Conservation (phyloP, 2,888 invertebrate species). For the Latrodectus hesperus region DNA sequence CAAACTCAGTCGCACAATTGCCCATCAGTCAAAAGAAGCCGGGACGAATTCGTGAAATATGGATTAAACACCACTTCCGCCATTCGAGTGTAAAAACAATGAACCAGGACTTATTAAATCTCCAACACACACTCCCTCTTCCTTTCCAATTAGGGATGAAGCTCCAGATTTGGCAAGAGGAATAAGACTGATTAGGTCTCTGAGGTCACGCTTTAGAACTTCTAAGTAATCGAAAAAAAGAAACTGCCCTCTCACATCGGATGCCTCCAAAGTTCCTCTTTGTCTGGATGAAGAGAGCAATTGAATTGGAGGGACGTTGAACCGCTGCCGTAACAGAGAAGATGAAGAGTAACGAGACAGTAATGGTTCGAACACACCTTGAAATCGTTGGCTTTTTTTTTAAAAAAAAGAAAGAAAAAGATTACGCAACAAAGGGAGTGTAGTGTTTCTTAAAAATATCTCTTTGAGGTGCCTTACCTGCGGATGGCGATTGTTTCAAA, state of each 20-base stretch:
- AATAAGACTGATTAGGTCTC: background rate
- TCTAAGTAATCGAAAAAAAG: background rate
- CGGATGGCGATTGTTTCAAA: background rate
- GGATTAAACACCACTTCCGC: background rate
- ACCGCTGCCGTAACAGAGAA: background rate
- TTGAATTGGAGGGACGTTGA: background rate
- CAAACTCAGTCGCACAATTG: background rate
- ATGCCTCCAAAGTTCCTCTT: background rate
- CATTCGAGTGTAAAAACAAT: background rate
- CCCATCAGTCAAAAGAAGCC: background rate
- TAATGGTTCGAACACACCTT: background rate
- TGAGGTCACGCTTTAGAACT: background rate
- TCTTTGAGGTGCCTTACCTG: background rate
- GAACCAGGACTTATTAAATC: background rate
- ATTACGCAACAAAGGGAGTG: background rate
- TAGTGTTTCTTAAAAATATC: background rate
- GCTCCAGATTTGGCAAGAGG: background rate
- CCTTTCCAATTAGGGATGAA: background rate
- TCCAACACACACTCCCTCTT: background rate
- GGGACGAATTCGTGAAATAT: background rate
- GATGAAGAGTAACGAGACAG: constrained; percentile 3
- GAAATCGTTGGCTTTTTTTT: background rate
- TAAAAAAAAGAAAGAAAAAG: background rate
- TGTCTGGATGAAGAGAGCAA: background rate
- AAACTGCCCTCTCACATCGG: background rate